Evolutionary conservation across 1,140 invertebrate species (phyloP).

Genomic region (Cydia splendana): DNA sequence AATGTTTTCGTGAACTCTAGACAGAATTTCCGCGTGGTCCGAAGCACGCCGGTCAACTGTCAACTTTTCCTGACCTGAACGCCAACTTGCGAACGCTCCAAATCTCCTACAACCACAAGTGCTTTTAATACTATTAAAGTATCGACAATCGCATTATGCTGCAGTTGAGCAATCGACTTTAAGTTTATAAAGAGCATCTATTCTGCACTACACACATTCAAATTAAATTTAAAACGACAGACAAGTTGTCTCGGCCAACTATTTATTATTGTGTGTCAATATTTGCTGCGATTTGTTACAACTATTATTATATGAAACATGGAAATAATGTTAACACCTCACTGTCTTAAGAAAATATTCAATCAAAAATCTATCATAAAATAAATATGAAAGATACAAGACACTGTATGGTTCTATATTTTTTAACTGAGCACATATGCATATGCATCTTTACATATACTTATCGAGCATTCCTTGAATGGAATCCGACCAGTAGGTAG

Average conservation of each 20-base stretch:
- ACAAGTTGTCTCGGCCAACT: background rate
- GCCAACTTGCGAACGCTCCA: slow-evolving; percentile 41
- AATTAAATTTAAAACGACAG: background rate
- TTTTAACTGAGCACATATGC: too few relatives aligned
- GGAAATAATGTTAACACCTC: too few relatives aligned
- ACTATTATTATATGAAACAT: too few relatives aligned
- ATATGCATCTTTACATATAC: too few relatives aligned
- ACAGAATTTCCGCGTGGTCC: background rate
- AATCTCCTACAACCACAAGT: slow-evolving; percentile 44
- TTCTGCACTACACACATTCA: background rate
- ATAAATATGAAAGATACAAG: background rate
- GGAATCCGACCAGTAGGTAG: slow-evolving; percentile 8
- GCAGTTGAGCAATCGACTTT: slow-evolving; percentile 19
- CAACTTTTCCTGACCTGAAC: slow-evolving; percentile 43
- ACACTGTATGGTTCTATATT: background rate
- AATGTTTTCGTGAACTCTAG: background rate
- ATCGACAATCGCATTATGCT: slow-evolving; percentile 49
- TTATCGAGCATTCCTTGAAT: background rate
- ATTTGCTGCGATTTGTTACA: background rate
- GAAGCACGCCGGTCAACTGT: slow-evolving; percentile 35
- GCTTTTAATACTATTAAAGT: slow-evolving; percentile 46
- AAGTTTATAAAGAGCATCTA: slow-evolving; percentile 17
- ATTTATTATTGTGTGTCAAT: background rate
- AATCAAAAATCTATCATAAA: background rate
- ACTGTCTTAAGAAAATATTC: background rate